Conservation (phyloP, 1,140 invertebrate species). For the Propsilocerus akamusi region DNA sequence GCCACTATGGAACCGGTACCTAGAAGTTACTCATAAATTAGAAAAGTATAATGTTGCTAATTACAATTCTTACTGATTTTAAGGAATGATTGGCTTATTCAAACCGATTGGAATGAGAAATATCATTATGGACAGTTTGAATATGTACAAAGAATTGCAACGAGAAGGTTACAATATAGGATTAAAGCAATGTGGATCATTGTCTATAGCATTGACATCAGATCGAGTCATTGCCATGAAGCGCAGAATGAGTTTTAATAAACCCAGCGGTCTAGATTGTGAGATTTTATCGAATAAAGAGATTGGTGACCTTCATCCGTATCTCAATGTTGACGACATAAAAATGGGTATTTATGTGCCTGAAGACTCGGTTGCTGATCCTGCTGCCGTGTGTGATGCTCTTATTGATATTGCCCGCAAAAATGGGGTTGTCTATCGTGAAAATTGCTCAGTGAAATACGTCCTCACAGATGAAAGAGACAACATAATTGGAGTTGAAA, state of each 20-base stretch:
- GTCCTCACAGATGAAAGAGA: conserved; percentile 34
- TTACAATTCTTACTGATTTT: conserved; percentile 47
- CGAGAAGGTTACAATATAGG: conserved; percentile 39
- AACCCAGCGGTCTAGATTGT: conserved; percentile 32
- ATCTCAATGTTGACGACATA: conserved; percentile 42
- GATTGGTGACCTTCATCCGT: conserved; percentile 33
- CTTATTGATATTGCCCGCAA: conserved; percentile 36
- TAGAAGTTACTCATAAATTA: too few species aligned
- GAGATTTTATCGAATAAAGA: conserved; percentile 26
- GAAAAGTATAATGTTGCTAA: too few species aligned
- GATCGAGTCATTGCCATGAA: conserved; percentile 46
- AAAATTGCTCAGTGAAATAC: conserved; percentile 35
- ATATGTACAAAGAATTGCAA: conserved; percentile 39
- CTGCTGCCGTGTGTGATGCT: conserved; percentile 36
- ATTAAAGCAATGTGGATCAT: conserved; percentile 44
- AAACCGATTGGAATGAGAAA: conserved; percentile 35
- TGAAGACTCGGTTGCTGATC: conserved; percentile 49
- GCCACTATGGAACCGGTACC: too few species aligned
- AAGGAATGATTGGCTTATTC: conserved; percentile 40
- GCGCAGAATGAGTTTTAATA: conserved; percentile 36
- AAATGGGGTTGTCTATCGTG: conserved; percentile 37
- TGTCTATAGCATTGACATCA: conserved; percentile 50
- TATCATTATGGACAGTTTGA: conserved; percentile 37
- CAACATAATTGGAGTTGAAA: conserved; percentile 36
- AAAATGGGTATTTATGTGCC: conserved; percentile 55